Evolutionary conservation across 2,797 vertebrate species (phyloP).

Genomic region (Chiloscyllium punctatum): DNA sequence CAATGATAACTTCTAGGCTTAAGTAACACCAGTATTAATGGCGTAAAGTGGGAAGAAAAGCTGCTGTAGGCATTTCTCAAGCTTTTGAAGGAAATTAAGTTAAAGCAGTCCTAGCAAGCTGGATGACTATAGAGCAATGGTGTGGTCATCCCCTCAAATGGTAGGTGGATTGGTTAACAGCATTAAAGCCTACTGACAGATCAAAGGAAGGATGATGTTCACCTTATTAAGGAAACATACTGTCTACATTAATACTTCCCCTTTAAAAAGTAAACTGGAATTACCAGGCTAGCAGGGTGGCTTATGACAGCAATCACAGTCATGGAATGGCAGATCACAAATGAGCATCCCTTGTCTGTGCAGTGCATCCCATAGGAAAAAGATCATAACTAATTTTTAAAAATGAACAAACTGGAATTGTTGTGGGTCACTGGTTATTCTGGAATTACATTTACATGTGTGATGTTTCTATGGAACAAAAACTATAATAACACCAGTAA

Average conservation of each 20-base stretch:
- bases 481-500: not conserved
- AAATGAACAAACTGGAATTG: not conserved
- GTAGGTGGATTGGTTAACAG: not conserved
- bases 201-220: not conserved
- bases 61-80: not conserved
- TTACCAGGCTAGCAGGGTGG: not conserved
- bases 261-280: no score
- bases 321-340: not conserved
- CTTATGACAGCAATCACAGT: not conserved
- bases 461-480: not conserved
- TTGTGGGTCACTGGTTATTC: not conserved
- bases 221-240: not conserved
- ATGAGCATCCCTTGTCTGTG: not conserved
- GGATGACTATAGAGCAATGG: not conserved
- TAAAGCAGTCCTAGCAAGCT: not conserved
- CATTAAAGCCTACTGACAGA: not conserved
- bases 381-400: not conserved
- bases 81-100: not conserved
- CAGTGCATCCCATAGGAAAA: not conserved
- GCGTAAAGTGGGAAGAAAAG: not conserved
- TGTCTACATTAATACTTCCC: not conserved
- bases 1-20: not conserved
- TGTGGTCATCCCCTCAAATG: no score
- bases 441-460: not conserved
- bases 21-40: not conserved